A percentile compares a stretch with the other conserved stretches of the same genome.
These are phyloP conservation scores for Myocastor coypus DNA, from an alignment of 2,113 vertebrate species.

Conservation along the genomic window DNA sequence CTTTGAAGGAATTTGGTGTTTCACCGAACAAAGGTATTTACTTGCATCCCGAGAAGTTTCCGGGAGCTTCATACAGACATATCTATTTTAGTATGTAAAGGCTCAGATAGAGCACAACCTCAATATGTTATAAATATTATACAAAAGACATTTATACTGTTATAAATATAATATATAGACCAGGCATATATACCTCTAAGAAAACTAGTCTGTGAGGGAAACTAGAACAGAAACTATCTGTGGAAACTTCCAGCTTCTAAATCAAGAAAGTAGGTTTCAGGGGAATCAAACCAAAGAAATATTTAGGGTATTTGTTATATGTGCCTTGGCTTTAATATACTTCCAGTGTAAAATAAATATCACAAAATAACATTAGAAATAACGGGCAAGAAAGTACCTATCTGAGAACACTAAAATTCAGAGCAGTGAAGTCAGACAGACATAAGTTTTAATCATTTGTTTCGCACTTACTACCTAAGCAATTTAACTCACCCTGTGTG, in stretches of 20 bases:
- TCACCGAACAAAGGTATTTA: conserved; percentile 46
- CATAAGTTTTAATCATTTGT: not conserved
- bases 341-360: conserved; percentile 44
- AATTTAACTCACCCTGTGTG: not conserved
- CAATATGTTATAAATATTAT: conserved; percentile 19
- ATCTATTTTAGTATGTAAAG: not conserved
- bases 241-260: conserved; percentile 36
- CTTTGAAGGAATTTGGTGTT: not conserved
- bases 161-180: conserved; percentile 36
- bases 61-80: conserved; percentile 25
- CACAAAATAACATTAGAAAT: conserved; percentile 29
- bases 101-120: not conserved
- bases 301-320: conserved; percentile 2
- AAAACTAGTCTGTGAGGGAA: not conserved
- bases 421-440: not conserved
- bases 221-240: conserved; percentile 29
- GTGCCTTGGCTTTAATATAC: not conserved
- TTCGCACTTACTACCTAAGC: not conserved
- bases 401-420: not conserved
- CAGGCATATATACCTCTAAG: conserved; percentile 8
- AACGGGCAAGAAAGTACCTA: not conserved
- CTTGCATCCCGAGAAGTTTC: conserved; percentile 27
- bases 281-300: conserved; percentile 25
- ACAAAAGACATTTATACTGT: not conserved
- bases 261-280: conserved; percentile 26